A percentile compares a stretch with the other conserved stretches of the same genome.
These are phyloP conservation scores for Tetropium fuscum DNA, from an alignment of 2,888 invertebrate genomes.

Conservation along the genomic window DNA sequence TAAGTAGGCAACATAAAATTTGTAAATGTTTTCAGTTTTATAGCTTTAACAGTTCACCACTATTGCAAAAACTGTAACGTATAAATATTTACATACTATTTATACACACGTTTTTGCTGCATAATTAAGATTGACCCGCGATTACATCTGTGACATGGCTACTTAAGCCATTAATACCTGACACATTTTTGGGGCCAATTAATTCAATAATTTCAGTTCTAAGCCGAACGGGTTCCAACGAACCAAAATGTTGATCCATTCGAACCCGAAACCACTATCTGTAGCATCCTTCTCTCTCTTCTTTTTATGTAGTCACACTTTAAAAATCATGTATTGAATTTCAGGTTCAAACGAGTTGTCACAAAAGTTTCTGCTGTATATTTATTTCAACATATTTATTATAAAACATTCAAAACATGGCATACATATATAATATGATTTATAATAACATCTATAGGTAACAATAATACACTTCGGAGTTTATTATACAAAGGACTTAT, in stretches of 20 bases:
- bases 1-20: neutral
- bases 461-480: conserved; percentile 47
- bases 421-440: conserved; percentile 45
- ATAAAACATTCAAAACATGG: conserved; percentile 51
- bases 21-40: neutral
- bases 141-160: conserved; percentile 45
- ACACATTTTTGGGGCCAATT: conserved; percentile 48
- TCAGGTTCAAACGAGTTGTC: conserved; percentile 30
- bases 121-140: conserved; percentile 48
- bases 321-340: conserved; percentile 37
- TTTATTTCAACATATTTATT: conserved; percentile 51
- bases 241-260: conserved; percentile 11
- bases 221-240: neutral
- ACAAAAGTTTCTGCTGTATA: conserved; percentile 35
- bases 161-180: conserved; percentile 48
- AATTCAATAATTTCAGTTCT: conserved; percentile 33
- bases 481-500: conserved; percentile 46
- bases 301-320: conserved; percentile 31
- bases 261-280: conserved; percentile 19
- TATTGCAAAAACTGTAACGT: neutral
- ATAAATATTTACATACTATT: conserved; percentile 35
- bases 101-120: conserved; percentile 41
- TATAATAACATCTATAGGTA: conserved; percentile 50
- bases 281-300: conserved; percentile 22
- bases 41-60: neutral